Evolutionary conservation across 1,140 invertebrate genomes (phyloP).

Genomic region (Condylostylus longicornis): DNA sequence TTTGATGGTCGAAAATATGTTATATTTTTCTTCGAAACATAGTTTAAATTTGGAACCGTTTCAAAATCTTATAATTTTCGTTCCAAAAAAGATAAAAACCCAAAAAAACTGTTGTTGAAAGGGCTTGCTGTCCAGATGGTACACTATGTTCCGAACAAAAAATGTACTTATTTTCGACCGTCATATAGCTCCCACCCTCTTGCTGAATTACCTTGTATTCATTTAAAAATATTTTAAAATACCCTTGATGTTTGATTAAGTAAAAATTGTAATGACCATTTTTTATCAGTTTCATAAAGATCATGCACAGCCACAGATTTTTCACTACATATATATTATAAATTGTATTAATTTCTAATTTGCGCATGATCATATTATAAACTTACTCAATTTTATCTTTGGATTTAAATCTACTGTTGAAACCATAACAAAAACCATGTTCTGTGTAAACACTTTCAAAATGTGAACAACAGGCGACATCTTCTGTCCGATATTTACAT

Average conservation of each 20-base stretch:
- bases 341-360: background rate
- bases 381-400: slow-evolving; percentile 23
- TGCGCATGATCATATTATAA: background rate
- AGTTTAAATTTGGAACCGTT: too few species aligned
- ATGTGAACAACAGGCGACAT: slow-evolving; percentile 41
- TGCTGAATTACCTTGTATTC: too few species aligned
- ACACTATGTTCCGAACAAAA: too few species aligned
- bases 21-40: too few species aligned
- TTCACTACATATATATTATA: slow-evolving; percentile 8
- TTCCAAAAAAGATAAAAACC: too few species aligned
- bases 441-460: slow-evolving; percentile 51
- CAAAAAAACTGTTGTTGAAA: too few species aligned
- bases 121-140: too few species aligned
- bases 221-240: too few species aligned
- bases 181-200: too few species aligned
- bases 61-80: too few species aligned
- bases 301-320: slow-evolving; percentile 22
- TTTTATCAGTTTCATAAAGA: slow-evolving; percentile 31
- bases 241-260: slow-evolving; percentile 23
- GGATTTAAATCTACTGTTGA: slow-evolving; percentile 43
- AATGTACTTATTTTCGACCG: too few species aligned
- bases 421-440: slow-evolving; percentile 52
- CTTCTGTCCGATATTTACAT: slow-evolving; percentile 46
- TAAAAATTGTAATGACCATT: slow-evolving; percentile 26
- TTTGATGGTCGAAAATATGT: too few species aligned